Conservation (phyloP, 2,113 vertebrate genomes). For the Shinisaurus crocodilurus region DNA sequence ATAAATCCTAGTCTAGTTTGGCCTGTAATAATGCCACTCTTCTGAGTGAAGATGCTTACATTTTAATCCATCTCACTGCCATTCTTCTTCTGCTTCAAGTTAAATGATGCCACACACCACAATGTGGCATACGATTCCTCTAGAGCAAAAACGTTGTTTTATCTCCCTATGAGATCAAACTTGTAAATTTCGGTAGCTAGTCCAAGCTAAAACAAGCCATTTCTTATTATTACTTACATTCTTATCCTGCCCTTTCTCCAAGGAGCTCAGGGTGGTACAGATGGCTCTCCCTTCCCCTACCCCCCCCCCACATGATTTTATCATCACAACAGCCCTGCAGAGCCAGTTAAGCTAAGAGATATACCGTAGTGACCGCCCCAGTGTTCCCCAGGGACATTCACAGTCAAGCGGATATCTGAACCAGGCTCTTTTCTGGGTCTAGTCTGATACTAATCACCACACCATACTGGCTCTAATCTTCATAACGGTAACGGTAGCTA, state of each 20-base stretch:
- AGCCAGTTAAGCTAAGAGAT: neutral
- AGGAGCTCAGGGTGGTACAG: neutral
- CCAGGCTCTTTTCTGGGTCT: too few relatives aligned
- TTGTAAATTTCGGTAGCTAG: neutral
- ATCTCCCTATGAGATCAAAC: neutral
- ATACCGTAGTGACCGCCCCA: neutral
- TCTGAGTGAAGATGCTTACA: neutral
- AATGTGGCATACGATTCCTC: neutral
- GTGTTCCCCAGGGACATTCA: neutral
- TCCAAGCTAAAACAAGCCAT: neutral
- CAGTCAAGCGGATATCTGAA: too few relatives aligned
- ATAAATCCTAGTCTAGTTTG: slow-evolving; percentile 1
- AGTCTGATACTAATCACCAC: neutral
- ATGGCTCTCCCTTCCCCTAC: neutral
- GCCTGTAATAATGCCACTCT: neutral
- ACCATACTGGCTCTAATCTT: neutral
- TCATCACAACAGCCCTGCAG: neutral
- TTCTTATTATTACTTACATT: neutral
- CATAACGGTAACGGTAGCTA: neutral
- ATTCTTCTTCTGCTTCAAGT: neutral
- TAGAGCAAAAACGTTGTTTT: neutral
- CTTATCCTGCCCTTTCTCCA: neutral
- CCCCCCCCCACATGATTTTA: neutral
- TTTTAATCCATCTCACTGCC: neutral
- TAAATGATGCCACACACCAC: neutral